Evolutionary conservation across 1,140 invertebrate species (phyloP).

Genomic region (Radopholus similis): DNA sequence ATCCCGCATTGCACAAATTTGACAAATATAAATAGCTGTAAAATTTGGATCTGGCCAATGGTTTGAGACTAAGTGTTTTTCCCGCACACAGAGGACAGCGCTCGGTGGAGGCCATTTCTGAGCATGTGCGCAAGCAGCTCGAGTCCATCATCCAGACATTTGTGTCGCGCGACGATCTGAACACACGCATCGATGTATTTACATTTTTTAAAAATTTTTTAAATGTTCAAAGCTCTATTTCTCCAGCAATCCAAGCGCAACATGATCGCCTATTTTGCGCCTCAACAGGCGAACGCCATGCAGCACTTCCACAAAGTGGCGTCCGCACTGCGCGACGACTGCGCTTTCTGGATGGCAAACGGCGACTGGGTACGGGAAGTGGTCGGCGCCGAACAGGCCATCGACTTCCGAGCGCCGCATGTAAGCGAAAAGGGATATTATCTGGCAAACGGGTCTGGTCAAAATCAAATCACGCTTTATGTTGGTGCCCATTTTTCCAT

Average conservation of each 20-base stretch:
- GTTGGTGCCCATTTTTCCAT: too few relatives aligned
- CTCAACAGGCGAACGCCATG: conserved; percentile 71
- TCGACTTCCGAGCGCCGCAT: conserved; percentile 70
- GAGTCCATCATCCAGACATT: conserved; percentile 64
- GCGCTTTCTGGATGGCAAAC: conserved; percentile 85
- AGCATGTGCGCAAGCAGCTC: conserved; percentile 81
- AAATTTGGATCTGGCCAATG: too few relatives aligned
- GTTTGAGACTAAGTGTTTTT: too few relatives aligned
- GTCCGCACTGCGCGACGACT: conserved; percentile 80
- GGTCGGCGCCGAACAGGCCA: conserved; percentile 75
- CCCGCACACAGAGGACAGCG: conserved; percentile 64
- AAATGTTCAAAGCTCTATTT: conserved; percentile 31
- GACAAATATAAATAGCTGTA: too few relatives aligned
- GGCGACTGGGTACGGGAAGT: conserved; percentile 70
- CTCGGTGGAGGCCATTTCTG: conserved; percentile 77
- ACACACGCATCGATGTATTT: conserved; percentile 38
- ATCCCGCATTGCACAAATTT: too few relatives aligned
- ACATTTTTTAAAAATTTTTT: conserved; percentile 19
- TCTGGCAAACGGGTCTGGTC: background rate
- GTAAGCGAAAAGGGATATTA: conserved; percentile 10
- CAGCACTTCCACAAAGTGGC: conserved; percentile 69
- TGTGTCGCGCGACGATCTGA: conserved; percentile 37
- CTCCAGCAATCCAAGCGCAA: conserved; percentile 75
- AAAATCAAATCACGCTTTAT: too few relatives aligned
- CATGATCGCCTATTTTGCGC: conserved; percentile 87